These are phyloP conservation scores for Ormyrus nitidulus DNA, from an alignment of 2,888 invertebrate genomes.

Conservation along the genomic window DNA sequence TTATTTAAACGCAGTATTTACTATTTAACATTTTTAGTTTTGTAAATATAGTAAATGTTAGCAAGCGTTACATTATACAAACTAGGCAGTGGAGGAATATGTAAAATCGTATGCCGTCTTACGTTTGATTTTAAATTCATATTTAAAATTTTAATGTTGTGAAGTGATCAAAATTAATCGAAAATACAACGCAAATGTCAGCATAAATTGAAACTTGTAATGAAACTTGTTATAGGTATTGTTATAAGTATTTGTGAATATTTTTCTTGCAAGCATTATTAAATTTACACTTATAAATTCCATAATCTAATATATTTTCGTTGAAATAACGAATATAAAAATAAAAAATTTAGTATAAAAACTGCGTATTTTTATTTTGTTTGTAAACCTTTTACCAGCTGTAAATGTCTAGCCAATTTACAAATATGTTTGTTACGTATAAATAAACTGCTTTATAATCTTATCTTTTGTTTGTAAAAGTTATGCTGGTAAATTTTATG, in stretches of 20 bases:
- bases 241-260: conserved; percentile 56
- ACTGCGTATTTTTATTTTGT: too few relatives aligned
- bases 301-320: conserved; percentile 54
- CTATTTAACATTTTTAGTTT: conserved; percentile 55
- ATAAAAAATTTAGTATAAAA: conserved; percentile 44
- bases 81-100: conserved; percentile 20
- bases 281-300: conserved; percentile 38
- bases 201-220: conserved; percentile 40
- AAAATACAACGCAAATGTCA: conserved; percentile 22
- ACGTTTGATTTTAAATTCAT: conserved; percentile 48
- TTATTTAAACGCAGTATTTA: conserved; percentile 53
- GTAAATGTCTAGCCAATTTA: too few relatives aligned
- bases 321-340: conserved; percentile 43
- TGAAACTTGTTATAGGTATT: conserved; percentile 46
- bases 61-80: conserved; percentile 48
- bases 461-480: too few relatives aligned
- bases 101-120: conserved; percentile 24
- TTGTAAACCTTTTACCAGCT: too few relatives aligned
- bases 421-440: too few relatives aligned
- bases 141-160: conserved; percentile 41
- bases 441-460: too few relatives aligned
- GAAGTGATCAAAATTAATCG: conserved; percentile 29
- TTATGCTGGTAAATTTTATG: too few relatives aligned
- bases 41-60: conserved; percentile 57
- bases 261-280: conserved; percentile 53